Evolutionary conservation across 2,797 vertebrate genomes (phyloP), one percentile per base, ranked within the genome.

Genomic region (Dallia pectoralis): DNA sequence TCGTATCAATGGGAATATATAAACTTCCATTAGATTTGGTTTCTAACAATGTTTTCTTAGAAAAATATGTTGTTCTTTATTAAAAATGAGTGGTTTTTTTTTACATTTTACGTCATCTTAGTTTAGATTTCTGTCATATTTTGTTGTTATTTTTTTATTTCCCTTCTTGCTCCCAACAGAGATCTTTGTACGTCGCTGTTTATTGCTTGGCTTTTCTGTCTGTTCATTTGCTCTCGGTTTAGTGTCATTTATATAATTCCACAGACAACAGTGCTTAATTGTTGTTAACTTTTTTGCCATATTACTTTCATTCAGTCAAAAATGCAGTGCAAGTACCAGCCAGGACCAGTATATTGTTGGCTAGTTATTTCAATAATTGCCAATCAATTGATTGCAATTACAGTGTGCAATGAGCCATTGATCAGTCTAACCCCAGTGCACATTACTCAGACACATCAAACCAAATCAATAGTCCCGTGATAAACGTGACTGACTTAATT

Each of bases 341-440:
- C 62, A 2, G 4, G 7, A 29, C 62, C 15, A 30, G 22, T 70
- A 32, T 70, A 22, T 70, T 1, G 9, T 29, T 19, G 18, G 48
- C 68, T 53, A 70, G 49, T 70, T 70, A 70, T 19, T 29, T 53
- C 18, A 19, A 36, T 18, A 70, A 22, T 56, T 25, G 53, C 29
- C 51, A 32, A 56, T 70, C 30, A 32, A 70, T 70, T 70, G 68
- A 70, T 56, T 70, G 32, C 68, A 70, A 56, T 70, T 70, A 70
- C 18, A 14, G 30, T 8, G 27, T n/a, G 48, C 16, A 53, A 56
- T 19, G 27, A 15, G 47, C 48, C 67, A 48, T 25, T 27, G 49
- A 70, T 56, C 68, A 53, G 15, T 33, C 48, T 33, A 19, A 4
- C 27, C 49, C 30, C 9, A 32, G 15, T 22, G 48, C 68, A 33